Base-by-base conservation (phyloP, 1,140 invertebrate genomes). In the Drosophila burlai region DNA sequence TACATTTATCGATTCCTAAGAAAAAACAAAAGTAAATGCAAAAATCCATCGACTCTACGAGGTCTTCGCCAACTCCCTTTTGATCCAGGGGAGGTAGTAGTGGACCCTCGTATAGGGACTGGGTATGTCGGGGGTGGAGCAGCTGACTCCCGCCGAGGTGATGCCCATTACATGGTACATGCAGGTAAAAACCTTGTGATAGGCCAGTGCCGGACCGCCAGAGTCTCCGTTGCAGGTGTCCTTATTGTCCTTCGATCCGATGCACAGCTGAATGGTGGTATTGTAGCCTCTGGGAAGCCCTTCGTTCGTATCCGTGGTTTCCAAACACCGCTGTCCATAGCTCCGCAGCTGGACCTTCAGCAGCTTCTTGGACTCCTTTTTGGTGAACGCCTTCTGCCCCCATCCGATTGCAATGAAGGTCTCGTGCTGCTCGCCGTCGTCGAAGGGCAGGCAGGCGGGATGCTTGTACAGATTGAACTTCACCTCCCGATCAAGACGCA, bases 251-350 rank as follows among this genome's bases (percentile, higher is more conserved):
- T 95, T 92, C 34, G 93, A 94, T 15, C 96, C 96, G n/a, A 96
- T 96, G 92, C 96, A 97, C 16, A 97, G 77, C 82, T 94, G 94
- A 65, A 93, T 94, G 4, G 93, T 92, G 2, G 93, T 67, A 21
- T 93, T 47, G 29, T 94, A 93, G 1, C 94, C 94, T 78, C 71
- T 84, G 78, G 67, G 92, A 26, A 93, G 93, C 18, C 74, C 76
- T 0, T 67, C 55, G 18, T 74, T 65, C 1, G 31, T 3, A 16
- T 86, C 76, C 1, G 45, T 52, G 9, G 29, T 59, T 2, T 24
- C 46, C 0, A 55, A 26, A 21, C 83, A 86, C 0, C 52, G 46
- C 3, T 42, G 31, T 0, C 59, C 46, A 29, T 65, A 87, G 34
- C 64, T 61, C 0, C 15, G 93, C 5, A 94, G 81, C 15, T 92